These are phyloP conservation scores for Eulacestoma nigropectus DNA, from an alignment of 2,113 vertebrate genomes.

Conservation along the genomic window DNA sequence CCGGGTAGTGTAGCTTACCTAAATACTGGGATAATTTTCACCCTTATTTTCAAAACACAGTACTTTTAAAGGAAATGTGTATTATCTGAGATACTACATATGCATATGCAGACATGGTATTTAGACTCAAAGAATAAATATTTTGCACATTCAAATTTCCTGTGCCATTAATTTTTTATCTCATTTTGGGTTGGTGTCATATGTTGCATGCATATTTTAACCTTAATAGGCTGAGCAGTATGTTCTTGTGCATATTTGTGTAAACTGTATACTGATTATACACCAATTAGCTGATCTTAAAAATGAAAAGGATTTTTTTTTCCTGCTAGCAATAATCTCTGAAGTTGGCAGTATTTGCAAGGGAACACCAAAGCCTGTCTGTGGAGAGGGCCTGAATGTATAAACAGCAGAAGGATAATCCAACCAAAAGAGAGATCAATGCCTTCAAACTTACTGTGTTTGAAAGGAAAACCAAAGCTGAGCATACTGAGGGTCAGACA, in stretches of 20 bases:
- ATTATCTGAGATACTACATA: not conserved
- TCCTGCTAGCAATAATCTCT: not conserved
- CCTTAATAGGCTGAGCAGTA: slow-evolving; percentile 34
- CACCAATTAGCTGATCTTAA: slow-evolving; percentile 14
- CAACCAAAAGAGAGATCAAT: not conserved
- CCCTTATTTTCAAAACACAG: not conserved
- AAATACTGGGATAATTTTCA: not conserved
- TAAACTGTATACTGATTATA: slow-evolving; percentile 8
- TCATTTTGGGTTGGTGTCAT: not conserved
- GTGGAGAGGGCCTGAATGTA: not conserved
- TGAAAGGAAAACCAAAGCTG: not conserved
- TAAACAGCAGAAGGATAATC: not conserved
- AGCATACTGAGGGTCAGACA: not conserved
- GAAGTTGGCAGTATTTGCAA: slow-evolving; percentile 16
- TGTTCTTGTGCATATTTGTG: not conserved
- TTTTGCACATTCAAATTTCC: slow-evolving; percentile 1
- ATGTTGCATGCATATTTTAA: not conserved
- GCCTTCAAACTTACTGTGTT: not conserved
- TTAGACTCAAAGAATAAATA: slow-evolving; percentile 38
- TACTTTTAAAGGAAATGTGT: not conserved
- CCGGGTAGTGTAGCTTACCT: not conserved
- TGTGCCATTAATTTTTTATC: slow-evolving; percentile 15
- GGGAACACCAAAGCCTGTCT: not conserved
- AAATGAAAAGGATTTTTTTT: not conserved
- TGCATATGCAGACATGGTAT: not conserved